A percentile compares a stretch with the other conserved stretches of the same genome.
phyloP scores from a whole-genome alignment of 2,888 invertebrate species.

The Scotopteryx bipunctaria region DNA sequence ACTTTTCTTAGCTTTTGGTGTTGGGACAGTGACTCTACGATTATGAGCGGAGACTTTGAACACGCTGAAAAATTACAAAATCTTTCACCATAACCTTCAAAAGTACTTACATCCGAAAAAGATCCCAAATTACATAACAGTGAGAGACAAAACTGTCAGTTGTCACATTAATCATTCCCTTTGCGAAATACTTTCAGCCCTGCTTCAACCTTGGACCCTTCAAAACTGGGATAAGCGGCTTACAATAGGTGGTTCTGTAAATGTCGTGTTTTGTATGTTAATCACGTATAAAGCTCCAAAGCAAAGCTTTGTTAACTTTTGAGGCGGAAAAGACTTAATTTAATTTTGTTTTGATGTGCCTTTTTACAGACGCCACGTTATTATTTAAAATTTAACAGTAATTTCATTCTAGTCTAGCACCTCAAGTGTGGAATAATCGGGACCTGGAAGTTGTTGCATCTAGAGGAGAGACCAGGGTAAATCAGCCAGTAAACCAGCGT shows the following conservation, averaged over 20 bases:
- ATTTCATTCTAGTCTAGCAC: no score
- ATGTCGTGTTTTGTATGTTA: constrained; percentile 24
- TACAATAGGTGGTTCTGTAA: constrained; percentile 34
- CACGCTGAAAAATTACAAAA: no score
- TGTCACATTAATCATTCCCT: constrained; percentile 56
- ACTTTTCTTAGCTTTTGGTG: no score
- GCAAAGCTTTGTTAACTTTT: constrained; percentile 13
- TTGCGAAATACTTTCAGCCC: constrained; percentile 54
- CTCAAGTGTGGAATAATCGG: no score
- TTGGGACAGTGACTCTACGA: no score
- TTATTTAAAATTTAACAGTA: not conserved
- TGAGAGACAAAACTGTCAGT: constrained; percentile 26
- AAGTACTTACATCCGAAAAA: not conserved
- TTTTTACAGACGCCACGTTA: not conserved
- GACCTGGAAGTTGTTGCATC: no score
- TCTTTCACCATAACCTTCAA: no score
- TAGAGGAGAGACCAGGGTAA: no score
- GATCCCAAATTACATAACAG: no score
- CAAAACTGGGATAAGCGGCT: constrained; percentile 50
- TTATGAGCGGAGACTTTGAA: no score
- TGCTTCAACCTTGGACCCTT: constrained; percentile 52
- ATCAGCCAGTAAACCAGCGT: no score
- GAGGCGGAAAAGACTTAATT: constrained; percentile 1
- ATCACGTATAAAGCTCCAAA: constrained; percentile 21
- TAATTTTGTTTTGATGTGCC: not conserved